Evolutionary conservation across 2,797 vertebrate species (phyloP).

Genomic region (Coilia nasus): DNA sequence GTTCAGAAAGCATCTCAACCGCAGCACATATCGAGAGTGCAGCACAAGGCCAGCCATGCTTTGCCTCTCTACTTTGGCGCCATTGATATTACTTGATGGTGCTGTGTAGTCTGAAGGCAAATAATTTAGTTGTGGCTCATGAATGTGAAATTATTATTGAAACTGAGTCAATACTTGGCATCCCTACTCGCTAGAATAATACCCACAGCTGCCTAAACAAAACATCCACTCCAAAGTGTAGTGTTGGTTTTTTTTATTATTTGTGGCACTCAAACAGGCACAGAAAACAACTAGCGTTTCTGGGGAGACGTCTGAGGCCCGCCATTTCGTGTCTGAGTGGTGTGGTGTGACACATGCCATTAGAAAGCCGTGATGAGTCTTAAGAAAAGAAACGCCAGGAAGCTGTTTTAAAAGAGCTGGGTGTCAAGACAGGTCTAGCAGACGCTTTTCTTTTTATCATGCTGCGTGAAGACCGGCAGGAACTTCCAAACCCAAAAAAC

Average conservation of each 20-base stretch:
- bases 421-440: neutral
- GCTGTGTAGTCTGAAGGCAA: conserved; percentile 10
- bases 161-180: conserved; percentile 19
- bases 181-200: neutral
- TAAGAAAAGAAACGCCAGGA: neutral
- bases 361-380: neutral
- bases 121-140: conserved; percentile 7
- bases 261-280: neutral
- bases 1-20: neutral
- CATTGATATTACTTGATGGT: conserved; percentile 10
- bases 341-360: neutral
- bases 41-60: neutral
- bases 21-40: neutral
- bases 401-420: conserved; percentile 4
- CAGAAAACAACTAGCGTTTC: neutral
- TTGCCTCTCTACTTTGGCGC: neutral
- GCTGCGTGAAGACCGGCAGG: neutral
- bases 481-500: neutral
- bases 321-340: neutral
- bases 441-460: neutral
- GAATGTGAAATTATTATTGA: conserved; percentile 23
- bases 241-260: neutral
- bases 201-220: conserved; percentile 20
- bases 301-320: neutral
- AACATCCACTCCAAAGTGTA: neutral